A percentile compares a stretch with the other conserved stretches of the same genome.
Evolutionary conservation across 2,888 invertebrate genomes (phyloP).

Genomic region (Nyleta sp.): DNA sequence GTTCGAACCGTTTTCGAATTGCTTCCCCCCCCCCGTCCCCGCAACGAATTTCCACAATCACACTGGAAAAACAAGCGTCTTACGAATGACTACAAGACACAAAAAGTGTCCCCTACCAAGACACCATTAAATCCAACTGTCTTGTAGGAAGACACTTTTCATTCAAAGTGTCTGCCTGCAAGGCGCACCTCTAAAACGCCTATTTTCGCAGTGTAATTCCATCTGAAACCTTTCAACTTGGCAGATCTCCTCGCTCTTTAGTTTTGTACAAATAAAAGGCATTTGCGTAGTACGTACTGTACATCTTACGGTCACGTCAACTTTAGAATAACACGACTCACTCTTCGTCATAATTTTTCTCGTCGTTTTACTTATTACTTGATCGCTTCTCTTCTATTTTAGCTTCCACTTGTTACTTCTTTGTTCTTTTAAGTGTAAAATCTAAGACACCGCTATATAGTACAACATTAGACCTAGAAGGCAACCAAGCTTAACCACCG

Average conservation of each 20-base stretch:
- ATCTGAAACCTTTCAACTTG: constrained; percentile 15
- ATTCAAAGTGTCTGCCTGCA: no score
- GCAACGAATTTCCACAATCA: constrained; percentile 24
- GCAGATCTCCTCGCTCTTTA: constrained; percentile 22
- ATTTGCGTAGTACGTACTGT: constrained; percentile 53
- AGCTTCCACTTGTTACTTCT: neutral
- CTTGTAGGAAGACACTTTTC: no score
- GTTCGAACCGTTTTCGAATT: constrained; percentile 35
- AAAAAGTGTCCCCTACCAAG: no score
- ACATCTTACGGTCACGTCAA: constrained; percentile 42
- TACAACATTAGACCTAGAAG: constrained; percentile 63
- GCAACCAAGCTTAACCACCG: constrained; percentile 59
- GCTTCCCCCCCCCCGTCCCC: constrained; percentile 2
- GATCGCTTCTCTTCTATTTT: neutral
- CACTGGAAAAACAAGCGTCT: no score
- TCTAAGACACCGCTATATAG: constrained; percentile 53
- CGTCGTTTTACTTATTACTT: constrained; percentile 16
- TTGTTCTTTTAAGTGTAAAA: constrained; percentile 39
- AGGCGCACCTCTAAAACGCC: no score
- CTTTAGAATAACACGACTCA: constrained; percentile 52
- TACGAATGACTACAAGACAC: no score
- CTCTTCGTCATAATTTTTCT: constrained; percentile 22
- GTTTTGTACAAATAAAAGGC: constrained; percentile 64
- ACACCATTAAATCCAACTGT: no score
- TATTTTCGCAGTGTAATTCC: neutral